Evolutionary conservation across 2,797 vertebrate genomes (phyloP).

Genomic region (Leptoclinus maculatus): DNA sequence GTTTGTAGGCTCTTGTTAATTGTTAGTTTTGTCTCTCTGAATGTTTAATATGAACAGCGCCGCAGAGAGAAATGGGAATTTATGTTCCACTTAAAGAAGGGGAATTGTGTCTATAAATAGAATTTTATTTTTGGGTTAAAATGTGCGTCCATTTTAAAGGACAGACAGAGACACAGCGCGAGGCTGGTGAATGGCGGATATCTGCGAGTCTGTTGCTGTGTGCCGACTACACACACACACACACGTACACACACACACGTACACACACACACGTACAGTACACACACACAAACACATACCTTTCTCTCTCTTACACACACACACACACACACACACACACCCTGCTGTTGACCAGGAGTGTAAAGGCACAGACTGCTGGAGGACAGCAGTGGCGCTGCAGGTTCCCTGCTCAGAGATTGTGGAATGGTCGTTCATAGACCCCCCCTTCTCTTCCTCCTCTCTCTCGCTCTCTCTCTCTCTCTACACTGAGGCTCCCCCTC

Average conservation of each 20-base stretch:
- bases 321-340: slow-evolving; percentile 30
- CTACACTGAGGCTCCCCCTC: slow-evolving; percentile 46
- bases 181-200: slow-evolving; percentile 76
- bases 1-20: slow-evolving; percentile 14
- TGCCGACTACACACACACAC: slow-evolving; percentile 39
- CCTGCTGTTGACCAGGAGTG: slow-evolving; percentile 71
- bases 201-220: slow-evolving; percentile 68
- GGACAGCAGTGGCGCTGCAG: slow-evolving; percentile 76
- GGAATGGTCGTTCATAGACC: slow-evolving; percentile 78
- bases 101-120: slow-evolving; percentile 72
- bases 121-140: slow-evolving; percentile 79
- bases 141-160: slow-evolving; percentile 79
- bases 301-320: slow-evolving; percentile 22
- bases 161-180: slow-evolving; percentile 62
- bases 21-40: slow-evolving; percentile 15
- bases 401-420: slow-evolving; percentile 78
- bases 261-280: background rate
- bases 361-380: slow-evolving; percentile 75
- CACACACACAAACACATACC: slow-evolving; percentile 1
- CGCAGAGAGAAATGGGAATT: slow-evolving; percentile 47
- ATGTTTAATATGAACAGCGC: slow-evolving; percentile 21
- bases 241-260: slow-evolving; percentile 14
- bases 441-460: slow-evolving; percentile 24
- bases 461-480: slow-evolving; percentile 60
- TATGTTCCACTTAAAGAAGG: slow-evolving; percentile 67